Conservation (phyloP, 2,888 invertebrate species). For the Strigamia maritima region DNA sequence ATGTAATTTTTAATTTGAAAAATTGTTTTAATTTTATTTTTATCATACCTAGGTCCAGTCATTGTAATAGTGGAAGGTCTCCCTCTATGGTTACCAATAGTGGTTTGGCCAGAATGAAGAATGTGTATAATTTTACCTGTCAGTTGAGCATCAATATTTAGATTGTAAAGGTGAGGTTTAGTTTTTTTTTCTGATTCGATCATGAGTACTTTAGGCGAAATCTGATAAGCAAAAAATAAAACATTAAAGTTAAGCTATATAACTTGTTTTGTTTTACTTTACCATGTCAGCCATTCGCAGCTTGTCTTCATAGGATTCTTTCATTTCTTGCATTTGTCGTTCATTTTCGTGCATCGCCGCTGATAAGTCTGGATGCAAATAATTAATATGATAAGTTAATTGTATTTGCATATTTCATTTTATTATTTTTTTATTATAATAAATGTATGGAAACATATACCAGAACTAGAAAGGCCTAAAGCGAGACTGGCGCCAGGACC, state of each 20-base stretch:
- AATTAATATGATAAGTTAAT: not conserved
- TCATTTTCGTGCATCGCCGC: conserved; percentile 55
- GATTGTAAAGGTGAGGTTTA: conserved; percentile 57
- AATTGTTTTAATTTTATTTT: conserved; percentile 3
- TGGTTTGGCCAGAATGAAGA: conserved; percentile 53
- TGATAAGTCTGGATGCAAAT: conserved; percentile 48
- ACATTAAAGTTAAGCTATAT: not conserved
- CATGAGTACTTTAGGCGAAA: not conserved
- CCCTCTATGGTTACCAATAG: conserved; percentile 52
- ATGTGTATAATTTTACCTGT: conserved; percentile 58
- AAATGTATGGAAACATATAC: not conserved
- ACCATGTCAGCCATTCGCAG: conserved; percentile 47
- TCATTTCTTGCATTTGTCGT: conserved; percentile 56
- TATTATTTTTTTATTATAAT: not conserved
- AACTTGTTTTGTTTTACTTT: not conserved
- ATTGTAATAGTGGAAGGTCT: conserved; percentile 53
- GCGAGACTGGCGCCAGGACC: conserved; percentile 46
- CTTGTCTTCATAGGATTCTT: conserved; percentile 55
- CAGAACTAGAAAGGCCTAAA: conserved; percentile 17
- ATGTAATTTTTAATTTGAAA: not conserved
- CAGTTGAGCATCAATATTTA: conserved; percentile 59
- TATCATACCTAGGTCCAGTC: conserved; percentile 54
- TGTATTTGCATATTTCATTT: not conserved
- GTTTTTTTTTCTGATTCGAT: conserved; percentile 51
- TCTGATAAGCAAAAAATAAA: conserved; percentile 1